These are phyloP conservation scores for Ptychobarbus kaznakovi DNA, from an alignment of 2,797 vertebrate genomes.

Conservation along the genomic window DNA sequence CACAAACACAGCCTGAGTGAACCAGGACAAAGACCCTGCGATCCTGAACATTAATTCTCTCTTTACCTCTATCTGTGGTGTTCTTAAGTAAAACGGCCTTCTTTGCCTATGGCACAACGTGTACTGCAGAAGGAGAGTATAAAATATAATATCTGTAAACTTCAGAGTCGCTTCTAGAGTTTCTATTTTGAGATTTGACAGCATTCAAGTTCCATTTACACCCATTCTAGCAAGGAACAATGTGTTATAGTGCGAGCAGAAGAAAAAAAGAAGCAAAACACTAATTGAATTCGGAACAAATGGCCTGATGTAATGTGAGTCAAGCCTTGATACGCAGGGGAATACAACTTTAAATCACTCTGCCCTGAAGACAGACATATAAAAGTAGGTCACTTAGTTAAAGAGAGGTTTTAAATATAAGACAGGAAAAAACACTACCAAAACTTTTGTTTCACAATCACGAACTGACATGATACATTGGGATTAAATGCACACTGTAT, in stretches of 20 bases:
- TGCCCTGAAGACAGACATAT: slow-evolving; percentile 2
- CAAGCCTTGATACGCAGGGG: neutral
- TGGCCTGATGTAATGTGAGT: slow-evolving; percentile 34
- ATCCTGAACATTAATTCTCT: neutral
- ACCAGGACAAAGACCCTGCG: slow-evolving; percentile 28
- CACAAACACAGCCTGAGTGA: slow-evolving; percentile 6
- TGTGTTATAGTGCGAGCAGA: slow-evolving; percentile 22
- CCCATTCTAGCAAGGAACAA: slow-evolving; percentile 32
- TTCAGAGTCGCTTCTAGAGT: neutral
- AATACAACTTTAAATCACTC: slow-evolving; percentile 30
- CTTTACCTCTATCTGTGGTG: neutral
- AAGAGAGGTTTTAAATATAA: neutral
- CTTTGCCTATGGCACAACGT: slow-evolving; percentile 5
- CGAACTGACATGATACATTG: neutral
- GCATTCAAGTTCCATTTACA: slow-evolving; percentile 51
- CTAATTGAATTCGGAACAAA: slow-evolving; percentile 51
- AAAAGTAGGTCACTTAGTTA: slow-evolving; percentile 33
- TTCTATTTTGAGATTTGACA: slow-evolving; percentile 37
- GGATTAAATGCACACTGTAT: neutral
- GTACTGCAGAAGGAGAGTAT: neutral
- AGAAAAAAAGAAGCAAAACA: slow-evolving; percentile 9
- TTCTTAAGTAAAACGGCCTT: neutral
- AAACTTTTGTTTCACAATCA: neutral
- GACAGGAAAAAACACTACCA: neutral
- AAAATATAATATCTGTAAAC: neutral